Conservation (phyloP, 2,797 vertebrate genomes). For the Urophycis tenuis region DNA sequence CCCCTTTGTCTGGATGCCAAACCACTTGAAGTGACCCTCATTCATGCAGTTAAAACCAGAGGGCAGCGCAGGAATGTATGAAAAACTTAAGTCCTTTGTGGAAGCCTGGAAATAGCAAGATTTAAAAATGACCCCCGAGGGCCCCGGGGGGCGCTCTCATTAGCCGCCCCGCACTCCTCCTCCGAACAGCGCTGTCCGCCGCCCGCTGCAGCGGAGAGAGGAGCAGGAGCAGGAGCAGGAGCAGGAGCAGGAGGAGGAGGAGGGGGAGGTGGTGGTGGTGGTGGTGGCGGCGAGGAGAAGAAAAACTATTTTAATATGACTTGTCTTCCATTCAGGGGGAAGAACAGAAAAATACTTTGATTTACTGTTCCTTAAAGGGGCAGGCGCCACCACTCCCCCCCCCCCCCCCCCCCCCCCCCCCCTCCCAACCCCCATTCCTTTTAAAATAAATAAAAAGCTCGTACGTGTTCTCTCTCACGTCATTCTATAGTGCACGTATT, state of each 20-base stretch:
- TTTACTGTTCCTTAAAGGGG: neutral
- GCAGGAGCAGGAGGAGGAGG: constrained; percentile 52
- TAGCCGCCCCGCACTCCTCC: constrained; percentile 55
- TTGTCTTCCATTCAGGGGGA: neutral
- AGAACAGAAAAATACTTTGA: neutral
- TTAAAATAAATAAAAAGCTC: constrained; percentile 31
- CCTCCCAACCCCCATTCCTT: neutral
- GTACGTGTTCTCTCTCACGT: constrained; percentile 34
- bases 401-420: neutral
- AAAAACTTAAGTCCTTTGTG: constrained; percentile 70
- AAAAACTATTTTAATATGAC: neutral
- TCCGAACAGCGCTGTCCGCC: constrained; percentile 9
- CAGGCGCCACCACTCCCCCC: neutral
- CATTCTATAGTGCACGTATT: constrained; percentile 30
- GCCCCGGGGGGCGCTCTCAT: constrained; percentile 59
- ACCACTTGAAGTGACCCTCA: constrained; percentile 70
- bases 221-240: constrained; percentile 55
- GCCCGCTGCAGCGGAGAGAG: neutral
- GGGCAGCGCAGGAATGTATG: constrained; percentile 67
- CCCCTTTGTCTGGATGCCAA: constrained; percentile 68
- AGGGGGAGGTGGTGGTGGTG: no score
- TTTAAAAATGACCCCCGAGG: constrained; percentile 70
- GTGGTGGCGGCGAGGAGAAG: neutral
- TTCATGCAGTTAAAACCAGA: constrained; percentile 67
- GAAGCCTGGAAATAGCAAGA: constrained; percentile 68